Evolutionary conservation across 1,140 invertebrate species (phyloP).

Genomic region (Ridgeia piscesae): DNA sequence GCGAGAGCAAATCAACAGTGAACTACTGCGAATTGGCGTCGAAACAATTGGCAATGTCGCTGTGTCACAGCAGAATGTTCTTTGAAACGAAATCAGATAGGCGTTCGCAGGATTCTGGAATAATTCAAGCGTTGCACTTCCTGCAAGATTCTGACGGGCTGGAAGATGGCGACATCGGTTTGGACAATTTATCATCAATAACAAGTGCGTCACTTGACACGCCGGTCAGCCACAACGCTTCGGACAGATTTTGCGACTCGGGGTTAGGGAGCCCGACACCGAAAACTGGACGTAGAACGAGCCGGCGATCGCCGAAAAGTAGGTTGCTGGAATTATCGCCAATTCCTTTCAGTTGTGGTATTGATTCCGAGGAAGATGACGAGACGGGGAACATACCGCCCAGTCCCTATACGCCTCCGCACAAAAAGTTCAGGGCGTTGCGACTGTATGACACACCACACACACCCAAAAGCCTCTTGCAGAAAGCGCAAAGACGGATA

Average conservation of each 20-base stretch:
- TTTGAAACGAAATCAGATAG: constrained; percentile 15
- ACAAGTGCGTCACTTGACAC: neutral
- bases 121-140: neutral
- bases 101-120: neutral
- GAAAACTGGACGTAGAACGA: neutral
- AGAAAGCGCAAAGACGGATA: constrained; percentile 69
- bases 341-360: neutral
- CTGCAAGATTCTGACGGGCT: neutral
- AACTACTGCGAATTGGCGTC: constrained; percentile 8
- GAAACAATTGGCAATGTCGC: constrained; percentile 14
- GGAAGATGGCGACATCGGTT: constrained; percentile 8
- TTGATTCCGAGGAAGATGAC: constrained; percentile 10
- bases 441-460: constrained; percentile 80
- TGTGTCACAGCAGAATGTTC: constrained; percentile 8
- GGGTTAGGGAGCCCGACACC: constrained; percentile 18
- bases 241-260: constrained; percentile 10
- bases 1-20: neutral
- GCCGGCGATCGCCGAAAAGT: neutral
- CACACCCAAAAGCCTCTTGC: constrained; percentile 81
- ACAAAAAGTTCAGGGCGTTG: constrained; percentile 77
- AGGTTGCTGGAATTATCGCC: neutral
- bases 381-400: neutral
- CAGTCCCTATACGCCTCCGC: constrained; percentile 66
- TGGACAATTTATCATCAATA: constrained; percentile 14
- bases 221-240: neutral